These are phyloP conservation scores for Eumeta japonica DNA, from an alignment of 1,140 invertebrate species.

Conservation along the genomic window DNA sequence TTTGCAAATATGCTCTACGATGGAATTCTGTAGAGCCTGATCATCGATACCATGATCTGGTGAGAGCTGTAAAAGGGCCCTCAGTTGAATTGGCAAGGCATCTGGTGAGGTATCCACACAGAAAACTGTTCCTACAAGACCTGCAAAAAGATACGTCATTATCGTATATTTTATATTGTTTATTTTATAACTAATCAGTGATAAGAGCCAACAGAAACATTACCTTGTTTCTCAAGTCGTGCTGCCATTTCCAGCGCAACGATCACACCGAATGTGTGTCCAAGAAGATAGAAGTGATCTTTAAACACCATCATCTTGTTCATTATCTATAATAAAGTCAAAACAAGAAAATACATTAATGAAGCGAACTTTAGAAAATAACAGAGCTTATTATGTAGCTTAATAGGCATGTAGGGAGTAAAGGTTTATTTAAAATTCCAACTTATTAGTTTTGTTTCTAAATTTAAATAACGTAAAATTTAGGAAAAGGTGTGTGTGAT, in stretches of 20 bases:
- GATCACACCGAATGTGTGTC: slow-evolving; percentile 20
- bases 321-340: slow-evolving; percentile 11
- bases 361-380: no score
- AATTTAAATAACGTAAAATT: no score
- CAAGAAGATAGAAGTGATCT: slow-evolving; percentile 19
- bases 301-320: slow-evolving; percentile 8
- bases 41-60: slow-evolving; percentile 9
- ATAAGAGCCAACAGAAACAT: not conserved
- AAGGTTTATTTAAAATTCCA: no score
- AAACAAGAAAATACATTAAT: no score
- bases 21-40: slow-evolving; percentile 19
- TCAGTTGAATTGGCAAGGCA: slow-evolving; percentile 16
- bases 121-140: slow-evolving; percentile 29
- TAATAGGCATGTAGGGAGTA: no score
- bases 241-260: slow-evolving; percentile 20
- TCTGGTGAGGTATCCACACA: slow-evolving; percentile 26
- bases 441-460: no score
- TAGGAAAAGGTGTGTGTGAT: not conserved
- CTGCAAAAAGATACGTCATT: slow-evolving; percentile 13
- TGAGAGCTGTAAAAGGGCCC: slow-evolving; percentile 17
- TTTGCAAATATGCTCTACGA: slow-evolving; percentile 21
- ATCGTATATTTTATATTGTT: not conserved
- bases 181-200: not conserved
- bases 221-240: slow-evolving; percentile 22
- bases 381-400: no score